Evolutionary conservation across 30 jellyfish, hydroid and myxozoan species (phyloP).

Genomic region (Chrysaora quinquecirrha): DNA sequence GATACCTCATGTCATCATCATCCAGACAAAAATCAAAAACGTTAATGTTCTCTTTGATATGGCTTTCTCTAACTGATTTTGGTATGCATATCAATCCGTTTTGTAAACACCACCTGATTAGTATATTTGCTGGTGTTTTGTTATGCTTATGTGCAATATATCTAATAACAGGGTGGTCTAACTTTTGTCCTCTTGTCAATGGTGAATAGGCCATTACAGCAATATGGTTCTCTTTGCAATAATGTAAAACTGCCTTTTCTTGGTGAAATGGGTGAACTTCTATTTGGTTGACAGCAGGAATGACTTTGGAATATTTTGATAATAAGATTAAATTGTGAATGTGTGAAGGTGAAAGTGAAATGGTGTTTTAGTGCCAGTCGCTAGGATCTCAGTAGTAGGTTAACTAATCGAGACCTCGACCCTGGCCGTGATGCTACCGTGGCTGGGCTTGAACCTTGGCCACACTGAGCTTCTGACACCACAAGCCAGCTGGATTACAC

Average conservation of each 20-base stretch:
- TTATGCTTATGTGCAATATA: slow-evolving; percentile 45
- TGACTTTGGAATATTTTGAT: slow-evolving; percentile 27
- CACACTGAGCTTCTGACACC: too few relatives aligned
- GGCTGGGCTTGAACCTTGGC: too few relatives aligned
- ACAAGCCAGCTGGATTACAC: too few relatives aligned
- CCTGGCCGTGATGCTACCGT: too few relatives aligned
- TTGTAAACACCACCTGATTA: slow-evolving; percentile 76
- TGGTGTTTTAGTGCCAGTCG: too few relatives aligned
- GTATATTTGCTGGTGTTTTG: slow-evolving; percentile 51
- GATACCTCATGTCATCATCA: slow-evolving; percentile 43
- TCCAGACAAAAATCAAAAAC: slow-evolving; percentile 65
- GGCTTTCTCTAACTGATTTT: slow-evolving; percentile 58
- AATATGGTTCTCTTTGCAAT: slow-evolving; percentile 50
- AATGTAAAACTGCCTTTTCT: slow-evolving; percentile 53
- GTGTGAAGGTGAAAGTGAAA: too few relatives aligned
- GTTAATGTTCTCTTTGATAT: slow-evolving; percentile 42
- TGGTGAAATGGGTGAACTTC: slow-evolving; percentile 78
- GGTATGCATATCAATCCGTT: slow-evolving; percentile 67
- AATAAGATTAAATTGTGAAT: slow-evolving; percentile 49
- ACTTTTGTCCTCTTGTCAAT: slow-evolving; percentile 57
- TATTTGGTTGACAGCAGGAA: slow-evolving; percentile 73
- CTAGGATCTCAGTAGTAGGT: too few relatives aligned
- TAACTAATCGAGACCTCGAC: too few relatives aligned
- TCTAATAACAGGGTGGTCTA: slow-evolving; percentile 46
- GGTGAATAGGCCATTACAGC: slow-evolving; percentile 81